Evolutionary conservation across 2,888 invertebrate genomes (phyloP).

Genomic region (Meiosimyza decipiens): DNA sequence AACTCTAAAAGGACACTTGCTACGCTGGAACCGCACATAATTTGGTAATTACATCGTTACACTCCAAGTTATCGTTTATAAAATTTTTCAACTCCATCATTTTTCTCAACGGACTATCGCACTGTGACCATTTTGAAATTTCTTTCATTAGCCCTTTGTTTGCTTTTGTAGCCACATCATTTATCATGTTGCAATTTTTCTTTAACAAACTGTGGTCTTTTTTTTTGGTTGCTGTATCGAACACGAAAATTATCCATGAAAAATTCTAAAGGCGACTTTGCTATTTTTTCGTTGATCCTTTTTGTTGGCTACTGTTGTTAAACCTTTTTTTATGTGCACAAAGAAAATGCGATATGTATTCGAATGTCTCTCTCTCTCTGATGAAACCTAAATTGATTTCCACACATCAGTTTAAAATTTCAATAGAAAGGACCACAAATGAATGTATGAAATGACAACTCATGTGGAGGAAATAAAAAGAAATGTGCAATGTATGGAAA

Average conservation of each 20-base stretch:
- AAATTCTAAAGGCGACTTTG: conserved; percentile 29
- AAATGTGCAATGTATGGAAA: background rate
- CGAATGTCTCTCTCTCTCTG: background rate
- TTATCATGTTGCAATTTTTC: conserved; percentile 34
- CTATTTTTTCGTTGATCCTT: background rate
- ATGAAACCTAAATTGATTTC: conserved; percentile 32
- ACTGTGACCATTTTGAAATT: background rate
- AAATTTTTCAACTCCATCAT: conserved; percentile 20
- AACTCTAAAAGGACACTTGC: conserved; percentile 29
- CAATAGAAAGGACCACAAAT: conserved; percentile 12
- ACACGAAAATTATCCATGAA: conserved; percentile 31
- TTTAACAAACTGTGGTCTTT: background rate
- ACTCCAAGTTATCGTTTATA: conserved; percentile 19
- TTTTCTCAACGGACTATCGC: background rate
- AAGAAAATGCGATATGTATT: background rate
- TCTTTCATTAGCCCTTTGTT: background rate
- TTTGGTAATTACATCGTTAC: conserved; percentile 37
- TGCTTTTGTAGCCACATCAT: conserved; percentile 29
- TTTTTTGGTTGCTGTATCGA: conserved; percentile 7
- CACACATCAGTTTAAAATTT: conserved; percentile 30
- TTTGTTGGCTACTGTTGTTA: conserved; percentile 11
- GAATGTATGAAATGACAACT: conserved; percentile 4
- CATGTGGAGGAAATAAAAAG: conserved; percentile 2
- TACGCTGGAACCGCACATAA: conserved; percentile 36
- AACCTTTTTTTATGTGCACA: background rate